Evolutionary conservation across 1,140 invertebrate species (phyloP), one percentile per base, ranked within the genome.

Genomic region (Drosophila parvula): DNA sequence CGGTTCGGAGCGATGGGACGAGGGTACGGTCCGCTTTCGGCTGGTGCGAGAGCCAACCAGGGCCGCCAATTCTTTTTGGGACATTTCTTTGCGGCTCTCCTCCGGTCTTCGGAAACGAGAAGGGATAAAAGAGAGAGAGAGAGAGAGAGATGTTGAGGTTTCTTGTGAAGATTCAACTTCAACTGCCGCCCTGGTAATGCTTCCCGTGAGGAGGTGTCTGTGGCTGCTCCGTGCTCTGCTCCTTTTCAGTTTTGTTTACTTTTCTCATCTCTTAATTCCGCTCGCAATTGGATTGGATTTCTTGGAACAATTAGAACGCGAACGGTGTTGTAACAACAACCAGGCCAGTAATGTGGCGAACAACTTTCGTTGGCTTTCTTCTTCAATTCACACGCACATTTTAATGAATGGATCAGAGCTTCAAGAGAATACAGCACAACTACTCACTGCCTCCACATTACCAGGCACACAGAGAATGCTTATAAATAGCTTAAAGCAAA

Each of bases 391-490:
- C 61, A 75, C 30, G 65, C 68, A 71, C 53, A 71, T 63, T 48
- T 61, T 30, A 44, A 61, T 51, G 30, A 38, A 58, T 53, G 57
- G 58, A 71, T 41, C 47, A 60, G 57, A 77, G 59, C 65, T 78
- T 67, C n/a, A 60, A 78, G 62, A 79, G 61, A 79, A 79, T 71
- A 79, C 68, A 74, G 68, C 77, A 78, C 77, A 79, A 79, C 77
- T 79, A 79, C 77, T 79, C 77, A 79, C 77, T 79, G 77, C 56
- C 48, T 74, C 77, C 77, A 79, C 77, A 79, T 79, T 79, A 79
- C 77, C 77, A 65, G 44, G 48, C 75, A 48, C 55, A 59, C 55
- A 50, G 51, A 51, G 18, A 71, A 47, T 8, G 16, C 40, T 70
- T 78, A 77, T 16, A 27, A 27, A 6, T 58, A 74, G 3, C 10